A percentile compares a stretch with the other conserved stretches of the same genome.
Conservation (phyloP, 2,888 invertebrate genomes). For the Ophioninae sp. region DNA sequence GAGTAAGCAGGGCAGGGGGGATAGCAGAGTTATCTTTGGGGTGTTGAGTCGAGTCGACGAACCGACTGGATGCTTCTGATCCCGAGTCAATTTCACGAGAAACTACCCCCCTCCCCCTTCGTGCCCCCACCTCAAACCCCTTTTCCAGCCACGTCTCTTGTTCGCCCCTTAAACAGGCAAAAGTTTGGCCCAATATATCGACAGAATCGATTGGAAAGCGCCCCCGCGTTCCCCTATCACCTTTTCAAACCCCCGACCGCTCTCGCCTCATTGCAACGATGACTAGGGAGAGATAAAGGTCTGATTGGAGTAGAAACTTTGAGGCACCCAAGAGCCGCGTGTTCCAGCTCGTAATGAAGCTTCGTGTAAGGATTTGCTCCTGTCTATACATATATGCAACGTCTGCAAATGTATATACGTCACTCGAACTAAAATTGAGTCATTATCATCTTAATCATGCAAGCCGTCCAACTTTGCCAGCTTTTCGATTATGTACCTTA, state of each 20-base stretch:
- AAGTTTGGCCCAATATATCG: conserved; percentile 73
- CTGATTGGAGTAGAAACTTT: conserved; percentile 76
- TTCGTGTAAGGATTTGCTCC: conserved; percentile 66
- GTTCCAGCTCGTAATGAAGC: conserved; percentile 74
- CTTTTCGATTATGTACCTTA: conserved; percentile 50
- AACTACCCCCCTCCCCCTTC: conserved; percentile 66
- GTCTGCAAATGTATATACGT: neutral
- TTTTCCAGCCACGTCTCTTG: conserved; percentile 53
- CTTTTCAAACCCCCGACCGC: conserved; percentile 46
- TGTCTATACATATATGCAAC: conserved; percentile 20
- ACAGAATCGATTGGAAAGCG: conserved; percentile 61
- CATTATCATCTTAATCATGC: conserved; percentile 74
- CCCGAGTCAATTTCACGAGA: conserved; percentile 66
- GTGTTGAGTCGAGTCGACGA: conserved; percentile 64
- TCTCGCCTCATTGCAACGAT: conserved; percentile 63
- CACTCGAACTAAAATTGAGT: conserved; percentile 63
- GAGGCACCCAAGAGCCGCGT: conserved; percentile 65
- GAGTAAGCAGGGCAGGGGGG: conserved; percentile 33
- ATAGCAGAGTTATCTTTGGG: conserved; percentile 58
- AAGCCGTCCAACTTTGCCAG: conserved; percentile 65
- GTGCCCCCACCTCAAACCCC: conserved; percentile 54
- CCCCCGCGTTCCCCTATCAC: conserved; percentile 43
- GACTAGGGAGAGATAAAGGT: conserved; percentile 62
- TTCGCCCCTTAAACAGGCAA: conserved; percentile 58
- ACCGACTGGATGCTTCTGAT: conserved; percentile 62